Evolutionary conservation across 2,888 invertebrate species (phyloP).

Genomic region (Psylliodes chrysocephalus): DNA sequence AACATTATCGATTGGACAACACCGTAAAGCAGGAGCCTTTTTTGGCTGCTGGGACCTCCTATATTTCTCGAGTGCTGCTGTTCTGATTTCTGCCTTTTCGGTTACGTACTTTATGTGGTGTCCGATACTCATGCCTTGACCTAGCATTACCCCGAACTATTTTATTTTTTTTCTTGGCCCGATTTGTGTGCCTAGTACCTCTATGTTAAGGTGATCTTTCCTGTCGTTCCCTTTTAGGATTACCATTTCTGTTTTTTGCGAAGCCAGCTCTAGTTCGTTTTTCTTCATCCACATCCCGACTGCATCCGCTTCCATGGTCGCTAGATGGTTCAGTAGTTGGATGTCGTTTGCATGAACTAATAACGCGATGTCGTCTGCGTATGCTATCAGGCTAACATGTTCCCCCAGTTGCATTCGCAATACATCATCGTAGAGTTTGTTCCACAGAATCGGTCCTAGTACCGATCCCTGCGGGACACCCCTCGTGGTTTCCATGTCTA

Average conservation of each 20-base stretch:
- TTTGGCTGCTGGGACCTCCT: too few species aligned
- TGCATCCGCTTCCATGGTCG: background rate
- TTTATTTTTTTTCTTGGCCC: too few species aligned
- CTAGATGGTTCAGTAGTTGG: background rate
- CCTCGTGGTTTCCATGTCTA: background rate
- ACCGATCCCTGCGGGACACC: background rate
- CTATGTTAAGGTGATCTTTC: too few species aligned
- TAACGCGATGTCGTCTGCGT: background rate
- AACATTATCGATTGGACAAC: too few species aligned
- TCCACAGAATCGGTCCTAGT: background rate
- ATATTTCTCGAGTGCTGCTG: too few species aligned
- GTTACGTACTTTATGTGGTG: too few species aligned
- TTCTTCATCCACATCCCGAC: background rate
- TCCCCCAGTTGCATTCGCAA: background rate
- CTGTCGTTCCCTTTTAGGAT: background rate
- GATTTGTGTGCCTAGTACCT: too few species aligned
- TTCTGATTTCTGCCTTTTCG: too few species aligned
- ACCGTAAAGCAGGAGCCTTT: too few species aligned
- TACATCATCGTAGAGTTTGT: background rate
- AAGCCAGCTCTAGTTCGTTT: background rate
- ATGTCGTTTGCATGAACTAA: background rate
- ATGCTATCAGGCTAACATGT: background rate
- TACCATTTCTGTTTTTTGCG: background rate
- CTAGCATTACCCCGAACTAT: too few species aligned
- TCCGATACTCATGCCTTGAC: too few species aligned